phyloP scores from a whole-genome alignment of 2,113 vertebrate genomes.

The Apodemus speciosus region DNA sequence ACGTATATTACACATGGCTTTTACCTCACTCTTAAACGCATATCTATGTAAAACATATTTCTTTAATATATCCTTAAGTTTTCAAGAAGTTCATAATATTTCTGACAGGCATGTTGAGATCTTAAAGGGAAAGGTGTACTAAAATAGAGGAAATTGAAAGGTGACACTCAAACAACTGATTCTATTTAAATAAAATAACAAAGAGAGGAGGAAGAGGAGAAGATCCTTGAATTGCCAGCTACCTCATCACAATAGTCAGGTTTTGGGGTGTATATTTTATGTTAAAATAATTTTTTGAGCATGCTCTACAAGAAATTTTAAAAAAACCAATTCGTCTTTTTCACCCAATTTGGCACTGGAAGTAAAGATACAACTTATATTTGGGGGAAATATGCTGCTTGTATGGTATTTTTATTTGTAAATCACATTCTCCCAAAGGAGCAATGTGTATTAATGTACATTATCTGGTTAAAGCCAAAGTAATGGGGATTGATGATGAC shows the following conservation, averaged over 20 bases:
- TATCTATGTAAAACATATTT: background rate
- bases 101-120: background rate
- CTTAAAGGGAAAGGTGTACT: background rate
- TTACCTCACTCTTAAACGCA: background rate
- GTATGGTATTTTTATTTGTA: conserved; percentile 18
- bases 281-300: background rate
- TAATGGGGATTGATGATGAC: background rate
- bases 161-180: background rate
- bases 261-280: background rate
- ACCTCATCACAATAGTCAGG: background rate
- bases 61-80: background rate
- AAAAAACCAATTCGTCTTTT: background rate
- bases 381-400: background rate
- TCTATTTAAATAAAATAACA: background rate
- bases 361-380: background rate
- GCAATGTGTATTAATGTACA: background rate
- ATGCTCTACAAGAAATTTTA: background rate
- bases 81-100: background rate
- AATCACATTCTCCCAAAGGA: background rate
- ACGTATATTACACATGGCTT: background rate
- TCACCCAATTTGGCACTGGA: background rate
- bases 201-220: background rate
- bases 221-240: background rate
- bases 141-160: conserved; percentile 3
- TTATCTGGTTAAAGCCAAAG: background rate